Base-by-base conservation (phyloP, 2,113 vertebrate species). In the Nibea coibor region DNA sequence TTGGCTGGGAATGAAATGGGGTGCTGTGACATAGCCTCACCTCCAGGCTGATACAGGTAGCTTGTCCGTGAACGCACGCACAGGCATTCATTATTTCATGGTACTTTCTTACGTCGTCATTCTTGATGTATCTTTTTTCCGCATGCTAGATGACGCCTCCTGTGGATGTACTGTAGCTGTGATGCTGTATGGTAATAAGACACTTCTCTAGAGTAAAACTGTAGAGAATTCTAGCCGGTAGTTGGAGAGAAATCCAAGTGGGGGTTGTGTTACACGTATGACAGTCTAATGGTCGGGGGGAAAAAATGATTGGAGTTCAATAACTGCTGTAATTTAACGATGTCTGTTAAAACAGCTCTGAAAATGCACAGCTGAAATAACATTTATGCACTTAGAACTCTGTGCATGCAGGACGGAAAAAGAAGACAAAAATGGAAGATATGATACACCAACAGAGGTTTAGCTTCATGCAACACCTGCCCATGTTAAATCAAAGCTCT, bases 111-210 rank as follows among this genome's bases (percentile, higher is more conserved):
- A 28, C 20, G 56, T 59, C 68, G 66, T 72, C 24, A 73, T 72
- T 77, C 35, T 10, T 14, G 12, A 39, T 71, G 73, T 58, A 71
- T 69, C 22, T 45, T 61, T 22, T 39, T 75, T 71, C 43, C 72
- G 58, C 61, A 59, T 42, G 57, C 31, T 66, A 57, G 31, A 67
- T 75, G 69, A 65, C 47, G 31, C 14, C 39, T 68, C 80, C 82
- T 73, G 70, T 47, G 67, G 67, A 83, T 69, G 45, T 75, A 73
- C 31, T 35, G 31, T 35, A 35, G 48, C 71, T 56, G 63, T 67
- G 68, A 79, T 62, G 56, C 69, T 61, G 8, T 64, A 61, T 59
- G 47, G 82, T 72, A 85, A 88, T 78, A 68, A 58, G 61, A 86
- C 59, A 69, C 67, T 75, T 78, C 11, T 69, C 51, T 51, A 61